Evolutionary conservation across 64 coral and sea anemone species (phyloP), one percentile per base, ranked within the genome.

Genomic region (Trachythela sp.): DNA sequence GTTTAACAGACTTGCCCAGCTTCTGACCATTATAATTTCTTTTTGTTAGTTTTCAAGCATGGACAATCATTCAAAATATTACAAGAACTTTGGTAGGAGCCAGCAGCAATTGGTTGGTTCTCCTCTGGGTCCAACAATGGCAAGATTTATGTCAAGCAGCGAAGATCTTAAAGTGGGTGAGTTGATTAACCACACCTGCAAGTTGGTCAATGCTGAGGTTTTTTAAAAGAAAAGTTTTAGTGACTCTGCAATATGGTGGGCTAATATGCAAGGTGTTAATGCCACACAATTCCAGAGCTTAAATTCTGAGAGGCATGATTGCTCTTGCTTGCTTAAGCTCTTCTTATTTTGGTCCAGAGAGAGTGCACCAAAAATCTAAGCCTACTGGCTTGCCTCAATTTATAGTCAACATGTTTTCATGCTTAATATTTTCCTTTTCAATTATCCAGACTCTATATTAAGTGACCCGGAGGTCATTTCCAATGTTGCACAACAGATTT

Each of bases 401-500:
- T n/a, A n/a, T n/a, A n/a, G n/a, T n/a, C n/a, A n/a, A n/a, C n/a
- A n/a, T n/a, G n/a, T n/a, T n/a, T n/a, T 64, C 8, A 20, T n/a
- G 56, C 18, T 27, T n/a, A 27, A n/a, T 64, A 0, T 27, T 20
- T 64, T n/a, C 5, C 26, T 17, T 64, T 64, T 26, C 15, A n/a
- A 64, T 52, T 20, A 52, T 64, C 5, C 17, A 64, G 56, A 18
- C 8, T 0, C 56, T 26, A 64, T 64, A 13, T 64, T 64, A 64
- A 64, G 1, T 64, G 56, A 64, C 20, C 56, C 56, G 22, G 56
- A 22, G 20, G 56, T 64, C 26, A 27, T 90, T 90, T 30, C 88
- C 50, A 90, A 94, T 38, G 29, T 35, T n/a, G 29, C 90, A 7
- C 56, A 86, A 39, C 43, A 88, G 56, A 27, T 97, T 88, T 88